Conservation (phyloP, 2,888 invertebrate species). For the Urechis unicinctus region DNA sequence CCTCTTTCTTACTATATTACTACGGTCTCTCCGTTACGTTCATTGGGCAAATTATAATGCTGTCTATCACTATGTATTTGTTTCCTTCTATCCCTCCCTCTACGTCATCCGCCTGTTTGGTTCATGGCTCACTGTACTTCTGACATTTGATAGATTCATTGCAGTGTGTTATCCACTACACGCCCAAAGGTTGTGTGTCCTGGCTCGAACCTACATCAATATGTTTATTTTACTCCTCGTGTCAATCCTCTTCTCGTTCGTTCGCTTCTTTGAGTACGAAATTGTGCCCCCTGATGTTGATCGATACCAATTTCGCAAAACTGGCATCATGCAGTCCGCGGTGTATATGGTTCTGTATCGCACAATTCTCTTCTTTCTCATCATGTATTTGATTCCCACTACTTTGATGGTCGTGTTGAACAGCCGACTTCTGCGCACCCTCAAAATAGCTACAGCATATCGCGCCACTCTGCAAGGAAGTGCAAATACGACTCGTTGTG, state of each 20-base stretch:
- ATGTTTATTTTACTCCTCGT: slow-evolving; percentile 11
- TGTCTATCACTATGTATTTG: slow-evolving; percentile 8
- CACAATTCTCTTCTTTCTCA: slow-evolving; percentile 16
- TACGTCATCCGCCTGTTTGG: slow-evolving; percentile 16
- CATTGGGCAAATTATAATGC: slow-evolving; percentile 1
- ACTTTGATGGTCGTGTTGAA: slow-evolving; percentile 17
- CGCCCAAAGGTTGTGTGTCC: slow-evolving; percentile 20
- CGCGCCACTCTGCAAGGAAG: too few species aligned
- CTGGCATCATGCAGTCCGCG: slow-evolving; percentile 8
- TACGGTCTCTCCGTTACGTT: slow-evolving; percentile 13
- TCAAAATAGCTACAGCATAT: too few species aligned
- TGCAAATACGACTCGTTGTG: too few species aligned
- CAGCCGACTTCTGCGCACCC: slow-evolving; percentile 11
- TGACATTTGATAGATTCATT: slow-evolving; percentile 22
- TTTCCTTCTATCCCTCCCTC: slow-evolving; percentile 13
- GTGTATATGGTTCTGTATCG: slow-evolving; percentile 18
- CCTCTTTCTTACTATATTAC: slow-evolving; percentile 10
- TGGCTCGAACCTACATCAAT: slow-evolving; percentile 10
- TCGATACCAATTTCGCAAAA: slow-evolving; percentile 5
- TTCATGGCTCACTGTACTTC: slow-evolving; percentile 21
- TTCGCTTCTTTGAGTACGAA: slow-evolving; percentile 19
- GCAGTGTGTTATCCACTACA: slow-evolving; percentile 22
- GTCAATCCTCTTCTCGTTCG: slow-evolving; percentile 14
- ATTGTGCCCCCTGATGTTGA: background rate
- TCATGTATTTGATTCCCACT: slow-evolving; percentile 19